Conservation (phyloP, 2,113 vertebrate species). For the Phasianus colchicus region DNA sequence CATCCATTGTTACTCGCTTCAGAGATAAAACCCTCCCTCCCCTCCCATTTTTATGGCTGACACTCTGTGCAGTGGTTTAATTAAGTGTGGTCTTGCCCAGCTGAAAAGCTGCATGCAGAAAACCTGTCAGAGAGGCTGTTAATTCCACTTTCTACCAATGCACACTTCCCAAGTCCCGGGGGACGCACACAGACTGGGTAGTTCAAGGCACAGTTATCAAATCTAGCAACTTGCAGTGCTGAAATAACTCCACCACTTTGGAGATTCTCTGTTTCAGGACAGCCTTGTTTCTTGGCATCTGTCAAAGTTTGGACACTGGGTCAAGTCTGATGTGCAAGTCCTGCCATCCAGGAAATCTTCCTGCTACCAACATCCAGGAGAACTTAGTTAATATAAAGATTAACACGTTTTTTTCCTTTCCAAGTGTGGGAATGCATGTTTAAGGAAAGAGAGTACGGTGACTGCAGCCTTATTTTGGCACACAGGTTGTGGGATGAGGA, state of each 20-base stretch:
- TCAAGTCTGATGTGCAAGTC: background rate
- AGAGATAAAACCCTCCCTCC: background rate
- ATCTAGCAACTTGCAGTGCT: background rate
- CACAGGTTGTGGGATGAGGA: background rate
- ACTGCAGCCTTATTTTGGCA: background rate
- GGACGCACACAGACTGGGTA: background rate
- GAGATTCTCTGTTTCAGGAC: background rate
- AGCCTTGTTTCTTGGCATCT: background rate
- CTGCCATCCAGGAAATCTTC: background rate
- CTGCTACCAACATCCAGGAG: background rate
- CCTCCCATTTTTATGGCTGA: slow-evolving; percentile 29
- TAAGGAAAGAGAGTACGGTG: background rate
- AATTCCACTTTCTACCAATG: slow-evolving; percentile 33
- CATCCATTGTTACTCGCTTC: background rate
- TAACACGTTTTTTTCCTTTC: background rate
- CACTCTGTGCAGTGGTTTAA: slow-evolving; percentile 49
- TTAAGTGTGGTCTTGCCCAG: slow-evolving; percentile 53
- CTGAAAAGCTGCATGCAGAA: slow-evolving; percentile 44
- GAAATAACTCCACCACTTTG: background rate
- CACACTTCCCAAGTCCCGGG: background rate
- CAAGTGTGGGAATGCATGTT: background rate
- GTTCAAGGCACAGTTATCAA: background rate
- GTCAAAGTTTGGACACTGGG: background rate
- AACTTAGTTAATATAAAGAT: background rate
- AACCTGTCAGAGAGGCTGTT: slow-evolving; percentile 29